These are phyloP conservation scores for Drosophila nasuta DNA, from an alignment of 1,140 invertebrate species.

Conservation along the genomic window DNA sequence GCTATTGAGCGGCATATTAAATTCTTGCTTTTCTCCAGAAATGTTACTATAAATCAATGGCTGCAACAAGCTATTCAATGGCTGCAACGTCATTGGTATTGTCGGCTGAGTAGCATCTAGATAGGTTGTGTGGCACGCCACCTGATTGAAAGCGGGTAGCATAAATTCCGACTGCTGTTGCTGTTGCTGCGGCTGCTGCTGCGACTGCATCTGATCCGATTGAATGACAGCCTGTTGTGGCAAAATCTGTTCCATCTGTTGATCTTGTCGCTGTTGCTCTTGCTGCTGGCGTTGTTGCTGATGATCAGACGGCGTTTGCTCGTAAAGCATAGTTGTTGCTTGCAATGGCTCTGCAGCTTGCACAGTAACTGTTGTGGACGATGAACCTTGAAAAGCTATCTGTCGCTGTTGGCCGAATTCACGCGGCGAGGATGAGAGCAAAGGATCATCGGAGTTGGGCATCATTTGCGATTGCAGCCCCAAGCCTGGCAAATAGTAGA, in stretches of 20 bases:
- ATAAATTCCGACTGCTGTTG: constrained; percentile 60
- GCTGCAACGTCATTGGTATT: constrained; percentile 64
- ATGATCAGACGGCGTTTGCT: constrained; percentile 30
- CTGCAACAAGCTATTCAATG: constrained; percentile 66
- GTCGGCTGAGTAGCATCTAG: constrained; percentile 49
- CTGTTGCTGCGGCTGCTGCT: constrained; percentile 34
- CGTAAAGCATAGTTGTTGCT: constrained; percentile 6
- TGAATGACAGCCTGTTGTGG: constrained; percentile 26
- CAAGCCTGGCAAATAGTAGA: constrained; percentile 81
- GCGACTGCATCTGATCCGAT: constrained; percentile 20
- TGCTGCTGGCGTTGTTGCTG: constrained; percentile 6
- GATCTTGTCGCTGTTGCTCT: constrained; percentile 44
- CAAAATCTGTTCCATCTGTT: constrained; percentile 46
- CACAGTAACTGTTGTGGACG: not conserved
- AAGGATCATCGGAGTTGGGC: constrained; percentile 93
- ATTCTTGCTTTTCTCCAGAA: constrained; percentile 36
- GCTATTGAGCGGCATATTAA: constrained; percentile 2
- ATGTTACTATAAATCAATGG: constrained; percentile 56
- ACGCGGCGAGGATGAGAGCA: constrained; percentile 92
- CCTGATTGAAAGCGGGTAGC: constrained; percentile 47
- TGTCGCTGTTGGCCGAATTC: constrained; percentile 88
- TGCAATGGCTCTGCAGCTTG: constrained; percentile 18
- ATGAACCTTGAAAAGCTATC: not conserved
- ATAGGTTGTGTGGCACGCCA: constrained; percentile 59
- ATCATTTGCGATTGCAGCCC: constrained; percentile 90